phyloP scores from a whole-genome alignment of 2,797 vertebrate genomes.

The Phrynocephalus guinanensis region DNA sequence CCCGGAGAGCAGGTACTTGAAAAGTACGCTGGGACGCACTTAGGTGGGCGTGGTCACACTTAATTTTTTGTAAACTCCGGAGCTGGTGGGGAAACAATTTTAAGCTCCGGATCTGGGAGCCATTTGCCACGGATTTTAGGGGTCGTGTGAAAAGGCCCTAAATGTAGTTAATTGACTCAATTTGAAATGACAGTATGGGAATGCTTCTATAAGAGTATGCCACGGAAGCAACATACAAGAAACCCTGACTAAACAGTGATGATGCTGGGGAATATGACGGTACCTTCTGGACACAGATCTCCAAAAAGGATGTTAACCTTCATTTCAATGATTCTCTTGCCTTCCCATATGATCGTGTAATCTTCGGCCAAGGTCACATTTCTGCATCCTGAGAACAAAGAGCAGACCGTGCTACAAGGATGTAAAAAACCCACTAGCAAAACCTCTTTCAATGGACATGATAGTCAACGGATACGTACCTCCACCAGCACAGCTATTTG shows the following conservation, averaged over 20 bases:
- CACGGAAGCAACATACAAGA: neutral
- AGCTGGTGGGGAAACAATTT: too few species aligned
- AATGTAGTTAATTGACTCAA: neutral
- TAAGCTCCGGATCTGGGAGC: too few species aligned
- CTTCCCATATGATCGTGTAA: conserved; percentile 87
- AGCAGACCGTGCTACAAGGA: neutral
- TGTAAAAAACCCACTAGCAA: neutral
- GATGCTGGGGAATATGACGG: neutral
- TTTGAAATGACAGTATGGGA: neutral
- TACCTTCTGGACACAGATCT: conserved; percentile 69
- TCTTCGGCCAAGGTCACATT: conserved; percentile 85
- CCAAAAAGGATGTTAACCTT: conserved; percentile 79
- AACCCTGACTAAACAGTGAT: neutral
- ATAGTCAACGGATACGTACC: neutral
- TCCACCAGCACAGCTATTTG: conserved; percentile 58
- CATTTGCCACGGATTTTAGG: too few species aligned
- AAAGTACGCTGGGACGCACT: too few species aligned
- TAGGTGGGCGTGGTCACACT: too few species aligned
- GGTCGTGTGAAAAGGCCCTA: too few species aligned
- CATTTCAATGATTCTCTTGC: conserved; percentile 80
- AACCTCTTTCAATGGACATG: neutral
- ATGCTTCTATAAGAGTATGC: conserved; percentile 2
- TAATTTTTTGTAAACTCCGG: too few species aligned
- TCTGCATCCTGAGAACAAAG: conserved; percentile 76
- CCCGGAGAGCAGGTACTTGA: too few species aligned